Evolutionary conservation across 1,140 invertebrate species (phyloP).

Genomic region (Sarcophaga bullata): DNA sequence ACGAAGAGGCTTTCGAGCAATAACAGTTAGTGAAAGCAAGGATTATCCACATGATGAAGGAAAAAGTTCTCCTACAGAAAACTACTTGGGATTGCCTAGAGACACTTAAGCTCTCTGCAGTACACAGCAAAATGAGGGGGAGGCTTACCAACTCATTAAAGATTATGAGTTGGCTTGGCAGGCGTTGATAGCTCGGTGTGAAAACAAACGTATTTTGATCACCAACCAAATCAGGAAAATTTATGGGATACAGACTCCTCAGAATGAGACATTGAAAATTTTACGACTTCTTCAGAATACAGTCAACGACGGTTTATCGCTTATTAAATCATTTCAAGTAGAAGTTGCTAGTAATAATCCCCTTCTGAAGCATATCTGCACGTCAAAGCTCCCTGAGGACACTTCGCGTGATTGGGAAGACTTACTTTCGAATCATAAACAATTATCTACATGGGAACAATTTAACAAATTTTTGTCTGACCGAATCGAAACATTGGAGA

Average conservation of each 20-base stretch:
- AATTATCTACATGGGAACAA: background rate
- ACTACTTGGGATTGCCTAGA: background rate
- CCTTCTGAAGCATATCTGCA: slow-evolving; percentile 14
- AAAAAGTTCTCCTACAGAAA: background rate
- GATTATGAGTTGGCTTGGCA: background rate
- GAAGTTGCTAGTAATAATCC: background rate
- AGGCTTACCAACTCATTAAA: background rate
- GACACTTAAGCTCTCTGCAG: background rate
- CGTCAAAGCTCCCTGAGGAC: background rate
- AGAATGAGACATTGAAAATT: too few species aligned
- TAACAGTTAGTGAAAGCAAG: too few species aligned
- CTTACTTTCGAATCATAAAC: too few species aligned
- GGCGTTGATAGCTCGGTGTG: background rate
- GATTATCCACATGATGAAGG: too few species aligned
- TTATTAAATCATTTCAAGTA: background rate
- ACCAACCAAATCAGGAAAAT: background rate
- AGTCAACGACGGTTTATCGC: background rate
- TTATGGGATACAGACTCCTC: too few species aligned
- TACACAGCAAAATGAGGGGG: background rate
- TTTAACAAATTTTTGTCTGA: background rate
- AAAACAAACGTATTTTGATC: background rate
- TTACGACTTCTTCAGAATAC: background rate
- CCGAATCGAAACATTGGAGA: background rate
- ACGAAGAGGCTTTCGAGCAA: too few species aligned
- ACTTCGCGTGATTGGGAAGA: background rate